Evolutionary conservation across 2,888 invertebrate species (phyloP), one percentile per base, ranked within the genome.

Genomic region (Diabrotica balteata): DNA sequence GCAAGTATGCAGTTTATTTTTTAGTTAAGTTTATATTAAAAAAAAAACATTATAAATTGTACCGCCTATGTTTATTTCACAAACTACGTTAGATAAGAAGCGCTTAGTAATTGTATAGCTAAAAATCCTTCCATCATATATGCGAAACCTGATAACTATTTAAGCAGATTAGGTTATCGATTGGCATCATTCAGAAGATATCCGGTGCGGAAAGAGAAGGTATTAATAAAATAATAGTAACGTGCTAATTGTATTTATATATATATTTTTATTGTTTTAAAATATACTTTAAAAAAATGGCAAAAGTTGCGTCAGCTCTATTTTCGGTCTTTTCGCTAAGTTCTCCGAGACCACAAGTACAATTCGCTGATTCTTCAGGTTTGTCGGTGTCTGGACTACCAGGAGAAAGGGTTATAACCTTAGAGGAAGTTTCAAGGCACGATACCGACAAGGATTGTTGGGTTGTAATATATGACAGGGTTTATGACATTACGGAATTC

Each of bases 381-480:
- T 51, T 45, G 6, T 10, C 17, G 49, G 5, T 45, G 8, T 46
- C 46, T 9, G 46, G 11, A 43, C 46, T 49, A 49, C 51, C 46
- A 9, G 46, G 11, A 43, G 55, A 52, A 49, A 51, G 17, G 52
- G 17, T 58, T 7, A 90, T 93, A 63, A 87, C 88, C n/a, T 85
- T 95, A 61, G 88, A 90, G 59, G 91, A 95, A 84, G 92, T 95
- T 5, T 86, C 91, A 7, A 87, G 88, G 79, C 95, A 95, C 79
- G 94, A 94, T 79, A 86, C 87, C 17, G 82, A 83, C 7, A 83
- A 87, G 10, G 93, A 94, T 80, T 95, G 95, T 83, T 95, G 95
- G 95, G 86, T 95, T 60, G 89, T 93, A n/a, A 89, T 96, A 57
- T 93, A 92, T 82, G 95, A 96, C 85, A 90, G 92, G 66, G 92